Evolutionary conservation across 2,888 invertebrate genomes (phyloP), one percentile per base, ranked within the genome.

Genomic region (Yponomeuta cagnagella): DNA sequence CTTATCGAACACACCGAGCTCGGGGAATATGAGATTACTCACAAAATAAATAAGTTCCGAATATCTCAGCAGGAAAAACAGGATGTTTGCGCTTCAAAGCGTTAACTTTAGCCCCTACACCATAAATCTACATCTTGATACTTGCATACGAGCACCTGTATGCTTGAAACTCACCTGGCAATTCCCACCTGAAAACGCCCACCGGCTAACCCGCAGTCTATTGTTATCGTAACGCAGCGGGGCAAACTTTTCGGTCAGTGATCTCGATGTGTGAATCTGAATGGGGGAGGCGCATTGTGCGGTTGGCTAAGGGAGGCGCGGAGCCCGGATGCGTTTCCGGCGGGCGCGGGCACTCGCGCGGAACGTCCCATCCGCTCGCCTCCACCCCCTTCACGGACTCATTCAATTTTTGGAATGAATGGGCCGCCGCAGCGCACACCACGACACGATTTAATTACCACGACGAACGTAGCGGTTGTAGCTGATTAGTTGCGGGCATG

Each of bases 301-400:
- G 48, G 48, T 48, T 23, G 68, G 48, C 31, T 68, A 68, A 68
- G 68, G 74, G 75, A 78, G 79, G 83, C 82, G 76, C 84, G 87
- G 87, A 91, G 90, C 87, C 90, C 84, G 79, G 84, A 85, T 91
- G 91, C 91, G 91, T 85, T 80, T 48, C 63, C 65, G 63, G 71
- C 65, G 67, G 23, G 83, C 79, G 81, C 81, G 86, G 80, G 88
- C 87, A 84, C 81, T 83, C 85, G 85, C 83, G 89, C 86, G 86
- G 85, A 89, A 88, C 90, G 89, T 84, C 87, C 86, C 88, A 88
- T 90, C 90, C 91, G 89, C 82, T 58, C 85, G 48, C 31, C 58
- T 63, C 68, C 87, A 88, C 83, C 87, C 23, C 87, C 86, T 85
- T 84, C 83, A 43, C 43, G 43, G 80, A 80, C 79, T 52, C 31